phyloP scores from a whole-genome alignment of 2,888 invertebrate genomes.

The Euplagia quadripunctaria region DNA sequence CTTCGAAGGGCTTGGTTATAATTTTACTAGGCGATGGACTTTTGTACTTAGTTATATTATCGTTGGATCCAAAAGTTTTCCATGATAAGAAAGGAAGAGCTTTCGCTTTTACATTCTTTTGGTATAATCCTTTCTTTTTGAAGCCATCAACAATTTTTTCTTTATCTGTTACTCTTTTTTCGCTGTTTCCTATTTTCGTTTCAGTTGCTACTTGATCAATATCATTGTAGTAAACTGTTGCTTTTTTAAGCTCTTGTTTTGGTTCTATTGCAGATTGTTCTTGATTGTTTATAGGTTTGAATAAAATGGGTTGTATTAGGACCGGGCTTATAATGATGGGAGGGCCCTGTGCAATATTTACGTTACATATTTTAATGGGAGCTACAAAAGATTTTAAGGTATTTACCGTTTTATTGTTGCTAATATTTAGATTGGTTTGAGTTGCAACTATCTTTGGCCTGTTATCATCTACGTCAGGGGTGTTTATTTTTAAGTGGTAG shows the following conservation, averaged over 20 bases:
- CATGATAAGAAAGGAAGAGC: constrained; percentile 67
- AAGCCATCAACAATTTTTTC: constrained; percentile 45
- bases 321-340: constrained; percentile 80
- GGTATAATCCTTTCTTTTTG: constrained; percentile 68
- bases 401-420: constrained; percentile 48
- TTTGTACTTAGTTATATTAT: constrained; percentile 59
- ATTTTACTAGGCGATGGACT: constrained; percentile 55
- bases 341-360: constrained; percentile 58
- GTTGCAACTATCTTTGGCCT: constrained; percentile 38
- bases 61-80: constrained; percentile 65
- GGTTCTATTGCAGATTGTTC: constrained; percentile 18
- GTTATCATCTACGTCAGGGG: constrained; percentile 64
- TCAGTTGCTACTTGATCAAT: constrained; percentile 73
- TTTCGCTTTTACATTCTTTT: constrained; percentile 72
- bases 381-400: constrained; percentile 68
- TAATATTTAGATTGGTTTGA: constrained; percentile 47
- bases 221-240: constrained; percentile 77
- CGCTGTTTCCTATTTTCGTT: constrained; percentile 57
- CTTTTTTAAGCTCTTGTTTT: constrained; percentile 57
- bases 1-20: constrained; percentile 47
- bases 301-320: constrained; percentile 74
- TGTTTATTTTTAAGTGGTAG: constrained; percentile 81
- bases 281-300: constrained; percentile 56
- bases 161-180: constrained; percentile 28
- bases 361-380: constrained; percentile 69